Conservation (phyloP, 2,888 invertebrate genomes). For the Beris morrisii region DNA sequence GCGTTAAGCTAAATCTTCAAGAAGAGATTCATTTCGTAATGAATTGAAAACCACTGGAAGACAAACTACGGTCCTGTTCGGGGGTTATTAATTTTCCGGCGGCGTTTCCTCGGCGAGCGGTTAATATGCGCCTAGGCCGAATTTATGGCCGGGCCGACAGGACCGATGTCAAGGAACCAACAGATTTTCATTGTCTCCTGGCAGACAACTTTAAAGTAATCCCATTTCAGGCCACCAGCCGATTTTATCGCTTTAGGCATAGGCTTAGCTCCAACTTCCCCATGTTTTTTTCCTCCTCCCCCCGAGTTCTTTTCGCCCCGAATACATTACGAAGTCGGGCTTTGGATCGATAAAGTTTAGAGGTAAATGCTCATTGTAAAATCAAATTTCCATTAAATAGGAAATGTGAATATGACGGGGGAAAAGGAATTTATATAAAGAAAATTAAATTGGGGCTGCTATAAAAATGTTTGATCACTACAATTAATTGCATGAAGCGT, state of each 20-base stretch:
- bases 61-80: slow-evolving; percentile 28
- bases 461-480: no score
- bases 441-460: no score
- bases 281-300: no score
- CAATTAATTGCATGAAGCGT: no score
- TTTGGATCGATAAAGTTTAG: no score
- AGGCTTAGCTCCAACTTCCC: no score
- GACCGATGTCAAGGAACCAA: not conserved
- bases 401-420: no score
- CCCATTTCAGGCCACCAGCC: not conserved
- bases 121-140: not conserved
- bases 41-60: slow-evolving; percentile 34
- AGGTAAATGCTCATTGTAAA: no score
- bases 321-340: no score
- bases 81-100: slow-evolving; percentile 33
- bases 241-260: slow-evolving; percentile 15
- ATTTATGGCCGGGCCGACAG: not conserved
- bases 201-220: slow-evolving; percentile 14
- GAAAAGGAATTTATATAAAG: no score
- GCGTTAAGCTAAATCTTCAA: slow-evolving; percentile 6
- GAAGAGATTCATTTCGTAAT: slow-evolving; percentile 28
- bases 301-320: no score
- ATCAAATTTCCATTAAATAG: no score
- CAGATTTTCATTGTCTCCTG: slow-evolving; percentile 27
- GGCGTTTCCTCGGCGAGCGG: slow-evolving; percentile 12